phyloP scores from a whole-genome alignment of 2,797 vertebrate species.

The Coccyzus lansbergi region DNA sequence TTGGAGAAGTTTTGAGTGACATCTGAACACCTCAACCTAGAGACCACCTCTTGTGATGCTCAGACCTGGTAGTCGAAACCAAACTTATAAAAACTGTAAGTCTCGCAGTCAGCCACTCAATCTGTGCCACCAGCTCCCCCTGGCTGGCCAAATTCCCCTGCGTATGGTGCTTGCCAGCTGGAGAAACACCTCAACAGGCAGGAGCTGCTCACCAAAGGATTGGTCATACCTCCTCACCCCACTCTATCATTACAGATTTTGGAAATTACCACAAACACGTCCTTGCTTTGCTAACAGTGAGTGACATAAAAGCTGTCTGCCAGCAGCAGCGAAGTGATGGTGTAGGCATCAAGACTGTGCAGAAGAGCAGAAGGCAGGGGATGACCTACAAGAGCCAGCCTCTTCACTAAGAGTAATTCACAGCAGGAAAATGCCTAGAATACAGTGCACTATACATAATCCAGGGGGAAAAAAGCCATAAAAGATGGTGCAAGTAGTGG shows the following conservation, averaged over 20 bases:
- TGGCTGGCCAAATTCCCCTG: not conserved
- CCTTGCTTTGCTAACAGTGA: not conserved
- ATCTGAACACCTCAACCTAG: not conserved
- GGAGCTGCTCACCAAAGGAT: not conserved
- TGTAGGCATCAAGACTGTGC: not conserved
- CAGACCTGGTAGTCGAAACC: not conserved
- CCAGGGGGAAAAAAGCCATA: too few species aligned
- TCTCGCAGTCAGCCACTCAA: not conserved
- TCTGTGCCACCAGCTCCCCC: not conserved
- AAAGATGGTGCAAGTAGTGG: rapidly evolving
- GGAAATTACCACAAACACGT: not conserved
- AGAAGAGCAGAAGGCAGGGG: not conserved
- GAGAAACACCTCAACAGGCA: not conserved
- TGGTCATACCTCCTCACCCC: not conserved
- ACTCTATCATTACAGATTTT: not conserved
- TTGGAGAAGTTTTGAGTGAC: not conserved
- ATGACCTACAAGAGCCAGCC: not conserved
- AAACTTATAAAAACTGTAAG: not conserved
- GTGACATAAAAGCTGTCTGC: not conserved
- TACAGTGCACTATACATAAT: rapidly evolving
- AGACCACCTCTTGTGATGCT: not conserved
- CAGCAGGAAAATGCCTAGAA: not conserved
- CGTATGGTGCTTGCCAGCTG: not conserved
- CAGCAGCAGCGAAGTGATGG: not conserved
- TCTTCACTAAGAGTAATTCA: not conserved